Conservation (phyloP, 1,140 invertebrate genomes). For the Brachionus rotundiformis region DNA sequence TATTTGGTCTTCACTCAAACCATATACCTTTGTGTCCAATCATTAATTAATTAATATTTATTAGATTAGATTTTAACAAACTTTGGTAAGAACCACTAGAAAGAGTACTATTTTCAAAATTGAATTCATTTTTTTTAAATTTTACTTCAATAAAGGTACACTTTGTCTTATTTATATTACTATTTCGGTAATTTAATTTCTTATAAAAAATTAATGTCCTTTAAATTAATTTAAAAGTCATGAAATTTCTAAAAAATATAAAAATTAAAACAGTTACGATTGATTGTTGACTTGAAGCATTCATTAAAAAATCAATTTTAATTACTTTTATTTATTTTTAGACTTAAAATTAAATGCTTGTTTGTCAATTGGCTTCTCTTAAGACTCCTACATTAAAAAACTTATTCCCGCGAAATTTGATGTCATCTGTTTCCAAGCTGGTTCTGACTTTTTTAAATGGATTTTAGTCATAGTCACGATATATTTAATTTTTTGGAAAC, state of each 20-base stretch:
- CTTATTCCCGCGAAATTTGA: background rate
- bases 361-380: background rate
- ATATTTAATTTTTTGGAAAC: background rate
- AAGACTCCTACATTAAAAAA: background rate
- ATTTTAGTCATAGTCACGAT: background rate
- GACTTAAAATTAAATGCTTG: background rate
- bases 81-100: background rate
- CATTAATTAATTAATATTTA: background rate
- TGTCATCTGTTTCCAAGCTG: background rate
- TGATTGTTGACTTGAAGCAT: background rate
- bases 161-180: background rate
- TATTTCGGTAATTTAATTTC: background rate
- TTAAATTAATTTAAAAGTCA: background rate
- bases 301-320: background rate
- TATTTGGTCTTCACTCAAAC: background rate
- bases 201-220: slow-evolving; percentile 2
- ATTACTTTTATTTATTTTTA: background rate
- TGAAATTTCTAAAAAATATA: background rate
- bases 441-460: background rate
- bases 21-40: background rate
- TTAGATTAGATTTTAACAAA: background rate
- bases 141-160: background rate
- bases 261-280: too few species aligned
- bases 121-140: background rate
- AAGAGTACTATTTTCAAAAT: background rate